These are phyloP conservation scores for Ophonus ardosiacus DNA, from an alignment of 2,888 invertebrate species.

Conservation along the genomic window DNA sequence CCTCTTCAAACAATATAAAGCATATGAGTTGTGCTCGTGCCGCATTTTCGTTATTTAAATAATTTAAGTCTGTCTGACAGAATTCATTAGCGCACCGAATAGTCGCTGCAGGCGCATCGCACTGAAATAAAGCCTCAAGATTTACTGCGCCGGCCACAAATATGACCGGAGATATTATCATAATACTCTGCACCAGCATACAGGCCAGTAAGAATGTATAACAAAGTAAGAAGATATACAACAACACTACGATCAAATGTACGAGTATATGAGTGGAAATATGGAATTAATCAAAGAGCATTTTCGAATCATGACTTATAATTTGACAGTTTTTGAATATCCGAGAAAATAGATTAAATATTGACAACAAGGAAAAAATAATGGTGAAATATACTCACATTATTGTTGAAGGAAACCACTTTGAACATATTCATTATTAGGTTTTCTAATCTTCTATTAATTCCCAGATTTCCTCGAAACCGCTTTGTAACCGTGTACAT, in stretches of 20 bases:
- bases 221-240: background rate
- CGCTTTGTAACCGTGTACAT: no score
- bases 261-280: no score
- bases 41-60: conserved; percentile 58
- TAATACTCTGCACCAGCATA: conserved; percentile 3
- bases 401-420: no score
- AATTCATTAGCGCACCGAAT: conserved; percentile 55
- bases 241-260: background rate
- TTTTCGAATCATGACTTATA: no score
- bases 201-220: background rate
- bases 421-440: no score
- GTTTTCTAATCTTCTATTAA: no score
- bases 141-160: conserved; percentile 44
- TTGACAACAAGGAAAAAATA: no score
- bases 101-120: conserved; percentile 53
- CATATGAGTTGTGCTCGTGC: conserved; percentile 45
- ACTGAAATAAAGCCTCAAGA: conserved; percentile 52
- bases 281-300: no score
- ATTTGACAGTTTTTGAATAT: no score
- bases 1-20: conserved; percentile 35
- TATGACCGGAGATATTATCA: conserved; percentile 12
- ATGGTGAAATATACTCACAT: no score
- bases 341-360: no score
- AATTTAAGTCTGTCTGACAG: conserved; percentile 59
- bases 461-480: no score